Conservation (phyloP, 2,113 vertebrate genomes). For the Alouatta palliata region DNA sequence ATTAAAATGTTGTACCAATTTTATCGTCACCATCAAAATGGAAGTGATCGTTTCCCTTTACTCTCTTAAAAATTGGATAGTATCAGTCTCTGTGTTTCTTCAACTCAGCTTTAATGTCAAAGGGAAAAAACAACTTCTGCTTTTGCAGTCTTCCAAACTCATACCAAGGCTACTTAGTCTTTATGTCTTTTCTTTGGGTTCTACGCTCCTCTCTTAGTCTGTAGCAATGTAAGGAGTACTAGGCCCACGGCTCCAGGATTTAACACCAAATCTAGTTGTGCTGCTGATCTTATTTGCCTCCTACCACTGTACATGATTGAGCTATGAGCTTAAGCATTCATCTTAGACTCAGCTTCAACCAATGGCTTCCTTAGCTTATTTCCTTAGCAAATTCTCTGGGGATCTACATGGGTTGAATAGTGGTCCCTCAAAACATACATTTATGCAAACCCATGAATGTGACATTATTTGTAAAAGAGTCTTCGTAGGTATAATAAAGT, state of each 20-base stretch:
- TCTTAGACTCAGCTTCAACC: too few relatives aligned
- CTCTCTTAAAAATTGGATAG: not conserved
- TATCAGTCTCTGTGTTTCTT: not conserved
- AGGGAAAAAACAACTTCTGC: not conserved
- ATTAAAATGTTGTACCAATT: not conserved
- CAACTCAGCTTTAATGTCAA: not conserved
- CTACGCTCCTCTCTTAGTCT: not conserved
- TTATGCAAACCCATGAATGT: not conserved
- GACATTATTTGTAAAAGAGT: not conserved
- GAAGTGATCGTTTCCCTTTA: not conserved
- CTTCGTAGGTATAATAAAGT: not conserved
- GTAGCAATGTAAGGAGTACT: not conserved
- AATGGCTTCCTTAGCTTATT: not conserved
- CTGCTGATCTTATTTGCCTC: not conserved
- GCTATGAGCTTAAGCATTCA: not conserved
- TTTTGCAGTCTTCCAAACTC: not conserved
- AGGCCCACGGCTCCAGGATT: not conserved
- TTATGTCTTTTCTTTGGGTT: not conserved
- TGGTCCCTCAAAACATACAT: not conserved
- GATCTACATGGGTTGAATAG: not conserved
- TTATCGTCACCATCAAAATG: not conserved
- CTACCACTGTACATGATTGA: not conserved
- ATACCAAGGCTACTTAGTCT: not conserved
- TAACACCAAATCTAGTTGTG: not conserved
- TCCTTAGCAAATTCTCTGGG: not conserved